Evolutionary conservation across 2,888 invertebrate genomes (phyloP), one percentile per base, ranked within the genome.

Genomic region (Agrilus cyanescens): DNA sequence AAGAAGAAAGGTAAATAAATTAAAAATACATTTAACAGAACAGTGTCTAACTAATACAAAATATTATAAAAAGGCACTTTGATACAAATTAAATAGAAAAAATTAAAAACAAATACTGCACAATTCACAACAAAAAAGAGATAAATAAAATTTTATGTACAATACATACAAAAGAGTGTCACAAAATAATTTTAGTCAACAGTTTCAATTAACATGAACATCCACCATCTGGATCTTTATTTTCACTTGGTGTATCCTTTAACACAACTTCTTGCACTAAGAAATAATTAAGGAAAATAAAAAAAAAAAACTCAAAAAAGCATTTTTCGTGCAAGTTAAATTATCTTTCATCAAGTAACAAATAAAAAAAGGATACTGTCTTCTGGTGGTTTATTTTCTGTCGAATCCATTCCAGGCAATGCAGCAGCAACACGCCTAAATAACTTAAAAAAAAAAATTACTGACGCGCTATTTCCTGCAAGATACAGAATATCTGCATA

Each of bases 251-350:
- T 64, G 93, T 88, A 69, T 95, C 94, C 76, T 94, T 88, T 70
- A 95, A 82, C 66, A 93, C 88, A 71, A 95, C 94, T 80, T 95
- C 95, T 79, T 93, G 93, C 93, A 95, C 90, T 91, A 83, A 70
- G 42, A 41, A 57, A 63, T 60, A 56, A 72, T 74, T 73, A 76
- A 78, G 76, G 73, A 73, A 74, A 74, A 73, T 69, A 72, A 68
- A 62, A 66, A 61, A 54, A 55, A 56, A 53, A 55, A 44, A 64
- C 63, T 58, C 55, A 54, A 61, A 65, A 62, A 51, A 53, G 57
- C 53, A 41, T 41, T 39, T 8, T 12, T 13, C 31, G 34, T 25
- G 13, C 30, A 42, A 43, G 47, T 51, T 36, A 29, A 44, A 32
- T 46, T 35, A 44, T 14, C 15, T 13, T 37, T 8, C 32, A 34